Conservation (phyloP, 2,797 vertebrate genomes). For the Falco columbarius region DNA sequence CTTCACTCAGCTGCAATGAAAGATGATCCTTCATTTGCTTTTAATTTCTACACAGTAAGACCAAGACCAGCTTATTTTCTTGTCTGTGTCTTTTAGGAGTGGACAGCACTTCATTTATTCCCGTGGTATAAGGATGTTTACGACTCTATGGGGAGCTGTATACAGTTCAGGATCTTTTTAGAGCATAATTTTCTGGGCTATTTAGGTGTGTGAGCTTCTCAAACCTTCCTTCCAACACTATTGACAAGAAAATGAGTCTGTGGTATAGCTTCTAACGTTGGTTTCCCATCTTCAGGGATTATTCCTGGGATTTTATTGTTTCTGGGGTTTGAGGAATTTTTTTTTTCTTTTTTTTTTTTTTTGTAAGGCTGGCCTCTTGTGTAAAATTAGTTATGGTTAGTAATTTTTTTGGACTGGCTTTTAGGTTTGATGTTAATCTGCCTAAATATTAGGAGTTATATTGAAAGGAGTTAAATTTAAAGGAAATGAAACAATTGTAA, state of each 20-base stretch:
- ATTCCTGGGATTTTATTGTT: neutral
- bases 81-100: neutral
- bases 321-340: neutral
- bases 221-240: neutral
- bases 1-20: neutral
- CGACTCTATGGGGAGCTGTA: neutral
- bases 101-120: neutral
- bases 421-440: neutral
- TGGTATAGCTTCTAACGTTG: neutral
- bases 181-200: neutral
- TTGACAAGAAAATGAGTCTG: neutral
- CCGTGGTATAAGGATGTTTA: neutral
- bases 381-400: neutral
- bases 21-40: neutral
- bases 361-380: neutral
- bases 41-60: neutral
- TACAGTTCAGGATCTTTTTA: neutral
- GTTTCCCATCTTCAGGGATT: neutral
- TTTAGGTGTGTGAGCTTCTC: neutral
- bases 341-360: neutral
- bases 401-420: neutral
- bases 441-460: neutral
- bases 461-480: neutral
- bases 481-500: neutral
- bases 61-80: neutral